Base-by-base conservation (phyloP, 2,888 invertebrate species). In the Antheraea assamensis region DNA sequence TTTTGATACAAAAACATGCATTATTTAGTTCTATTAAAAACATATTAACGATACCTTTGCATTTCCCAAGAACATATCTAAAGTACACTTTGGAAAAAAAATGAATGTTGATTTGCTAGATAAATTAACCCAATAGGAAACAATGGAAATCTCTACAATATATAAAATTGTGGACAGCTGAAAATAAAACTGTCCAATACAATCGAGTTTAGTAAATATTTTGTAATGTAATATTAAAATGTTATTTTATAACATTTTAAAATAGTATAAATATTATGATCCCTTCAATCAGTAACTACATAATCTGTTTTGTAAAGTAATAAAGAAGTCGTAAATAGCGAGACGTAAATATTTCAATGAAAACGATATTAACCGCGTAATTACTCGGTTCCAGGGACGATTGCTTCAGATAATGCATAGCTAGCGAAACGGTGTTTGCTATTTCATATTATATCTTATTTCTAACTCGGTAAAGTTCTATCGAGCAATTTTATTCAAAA, bases 241-340 rank as follows among this genome's bases (percentile, higher is more conserved):
- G 17, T 49, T 49, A 8, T 49, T 49, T 49, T 1, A 49, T n/a
- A 27, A 27, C 27, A 27, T 27, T 27, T 27, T 21, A 31, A 52
- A 52, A 55, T n/a, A 21, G 31, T 31, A 30, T 31, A 71, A 17
- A 71, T n/a, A 27, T 30, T 42, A 49, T 47, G 47, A 71, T 58
- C 19, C 30, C 21, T 52, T 71, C 30, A 30, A 21, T 30, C 61
- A 64, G 27, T 17, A 17, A 10, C 3, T 30, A 30, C 1, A 64
- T 64, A 64, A 27, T 17, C 17, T 64, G 17, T 64, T 61, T 64
- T 27, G 27, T 64, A 64, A 15, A 64, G 5, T 35, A 68, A 68
- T 13, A 68, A 68, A 19, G n/a, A 68, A 35, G 31, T 35, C 68
- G n/a, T 68, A 68, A 68, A 68, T 68, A 68, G 3, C n/a, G 17